phyloP scores from a whole-genome alignment of 1,140 invertebrate species.

The Leucophenga varia region DNA sequence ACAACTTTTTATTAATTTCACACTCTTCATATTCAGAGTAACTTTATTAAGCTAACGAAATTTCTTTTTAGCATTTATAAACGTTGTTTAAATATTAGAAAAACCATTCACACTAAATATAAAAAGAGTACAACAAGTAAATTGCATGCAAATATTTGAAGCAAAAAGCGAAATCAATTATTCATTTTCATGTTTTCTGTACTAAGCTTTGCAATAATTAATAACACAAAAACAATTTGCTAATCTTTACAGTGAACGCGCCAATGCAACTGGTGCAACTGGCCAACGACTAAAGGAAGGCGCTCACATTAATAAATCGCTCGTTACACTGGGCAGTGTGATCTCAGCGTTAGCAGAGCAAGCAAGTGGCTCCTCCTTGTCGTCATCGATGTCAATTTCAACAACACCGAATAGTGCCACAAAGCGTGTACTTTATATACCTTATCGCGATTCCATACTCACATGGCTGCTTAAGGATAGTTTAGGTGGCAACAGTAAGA shows the following conservation, averaged over 20 bases:
- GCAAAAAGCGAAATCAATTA: too few species aligned
- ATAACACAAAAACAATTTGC: too few species aligned
- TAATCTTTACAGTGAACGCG: constrained; percentile 70
- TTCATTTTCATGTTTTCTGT: too few species aligned
- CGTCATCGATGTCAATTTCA: constrained; percentile 29
- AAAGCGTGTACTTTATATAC: constrained; percentile 75
- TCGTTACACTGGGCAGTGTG: constrained; percentile 89
- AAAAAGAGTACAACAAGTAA: too few species aligned
- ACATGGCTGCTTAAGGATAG: constrained; percentile 91
- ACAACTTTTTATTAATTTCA: too few species aligned
- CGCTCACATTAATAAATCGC: constrained; percentile 89
- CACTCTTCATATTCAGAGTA: too few species aligned
- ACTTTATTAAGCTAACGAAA: too few species aligned
- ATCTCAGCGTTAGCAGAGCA: constrained; percentile 88
- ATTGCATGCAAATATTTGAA: too few species aligned
- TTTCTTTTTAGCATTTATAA: too few species aligned
- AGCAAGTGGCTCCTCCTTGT: constrained; percentile 22
- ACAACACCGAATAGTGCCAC: constrained; percentile 49
- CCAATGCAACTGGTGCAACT: constrained; percentile 82
- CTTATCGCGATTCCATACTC: constrained; percentile 86
- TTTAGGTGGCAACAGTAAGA: constrained; percentile 90
- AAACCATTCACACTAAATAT: too few species aligned
- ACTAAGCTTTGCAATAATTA: too few species aligned
- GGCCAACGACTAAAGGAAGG: constrained; percentile 86
- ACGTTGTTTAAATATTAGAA: too few species aligned